Conservation (phyloP, 1,140 invertebrate genomes). For the Brachionus manjavacas region DNA sequence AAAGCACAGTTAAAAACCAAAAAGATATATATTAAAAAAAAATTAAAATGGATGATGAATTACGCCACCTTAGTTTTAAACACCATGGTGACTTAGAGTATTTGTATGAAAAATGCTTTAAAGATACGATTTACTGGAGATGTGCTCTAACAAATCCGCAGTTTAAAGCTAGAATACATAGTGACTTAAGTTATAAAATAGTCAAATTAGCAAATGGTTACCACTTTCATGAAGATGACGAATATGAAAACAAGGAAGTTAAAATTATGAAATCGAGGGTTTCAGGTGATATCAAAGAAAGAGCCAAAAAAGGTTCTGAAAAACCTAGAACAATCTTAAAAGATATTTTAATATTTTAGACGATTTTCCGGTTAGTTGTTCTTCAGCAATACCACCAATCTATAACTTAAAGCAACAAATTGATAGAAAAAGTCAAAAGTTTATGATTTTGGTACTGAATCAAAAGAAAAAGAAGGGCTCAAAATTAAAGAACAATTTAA, state of each 20-base stretch:
- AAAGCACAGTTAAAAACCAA: not conserved
- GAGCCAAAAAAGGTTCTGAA: not conserved
- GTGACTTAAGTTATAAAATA: no score
- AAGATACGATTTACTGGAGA: not conserved
- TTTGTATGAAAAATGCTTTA: not conserved
- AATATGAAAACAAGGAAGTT: not conserved
- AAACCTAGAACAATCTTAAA: slow-evolving; percentile 11
- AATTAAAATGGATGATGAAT: not conserved
- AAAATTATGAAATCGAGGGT: not conserved
- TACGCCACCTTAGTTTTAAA: not conserved
- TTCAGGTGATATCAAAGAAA: not conserved
- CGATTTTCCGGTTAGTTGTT: not conserved
- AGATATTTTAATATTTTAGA: not conserved
- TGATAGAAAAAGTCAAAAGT: not conserved
- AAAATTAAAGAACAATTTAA: no score
- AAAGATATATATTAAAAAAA: not conserved
- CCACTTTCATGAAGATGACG: not conserved
- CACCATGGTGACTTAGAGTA: not conserved
- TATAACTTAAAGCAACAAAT: not conserved
- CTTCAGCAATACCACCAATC: not conserved
- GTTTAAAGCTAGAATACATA: not conserved
- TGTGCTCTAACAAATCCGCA: not conserved
- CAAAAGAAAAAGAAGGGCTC: not conserved
- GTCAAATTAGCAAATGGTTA: not conserved
- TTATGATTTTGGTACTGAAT: not conserved